Conservation (phyloP, 1,140 invertebrate species). For the Drosophila carrolli region DNA sequence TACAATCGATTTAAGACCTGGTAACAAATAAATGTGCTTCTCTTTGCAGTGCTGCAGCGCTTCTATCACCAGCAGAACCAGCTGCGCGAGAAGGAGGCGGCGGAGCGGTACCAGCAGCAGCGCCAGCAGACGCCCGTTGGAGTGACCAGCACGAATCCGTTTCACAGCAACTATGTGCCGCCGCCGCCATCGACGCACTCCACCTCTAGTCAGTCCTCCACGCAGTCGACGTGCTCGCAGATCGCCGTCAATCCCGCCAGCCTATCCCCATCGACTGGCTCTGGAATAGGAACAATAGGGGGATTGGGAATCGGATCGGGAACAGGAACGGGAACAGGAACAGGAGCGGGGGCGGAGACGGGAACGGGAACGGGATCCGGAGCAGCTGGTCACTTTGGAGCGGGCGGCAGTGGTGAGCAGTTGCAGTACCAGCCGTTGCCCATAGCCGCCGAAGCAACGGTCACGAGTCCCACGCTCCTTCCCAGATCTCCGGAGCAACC, state of each 20-base stretch:
- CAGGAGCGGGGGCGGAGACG: background rate
- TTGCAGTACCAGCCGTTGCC: slow-evolving; percentile 77
- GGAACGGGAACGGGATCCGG: background rate
- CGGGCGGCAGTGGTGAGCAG: slow-evolving; percentile 36
- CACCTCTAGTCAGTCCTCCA: slow-evolving; percentile 83
- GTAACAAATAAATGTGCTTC: background rate
- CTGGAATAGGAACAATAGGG: background rate
- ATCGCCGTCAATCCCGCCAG: slow-evolving; percentile 42
- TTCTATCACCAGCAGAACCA: slow-evolving; percentile 85
- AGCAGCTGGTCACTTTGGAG: slow-evolving; percentile 63
- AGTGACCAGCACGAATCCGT: slow-evolving; percentile 69
- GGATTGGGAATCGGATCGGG: background rate
- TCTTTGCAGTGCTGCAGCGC: slow-evolving; percentile 81
- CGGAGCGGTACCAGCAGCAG: slow-evolving; percentile 63
- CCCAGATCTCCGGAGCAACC: slow-evolving; percentile 25
- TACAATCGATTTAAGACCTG: background rate
- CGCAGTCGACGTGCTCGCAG: slow-evolving; percentile 79
- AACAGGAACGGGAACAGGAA: background rate
- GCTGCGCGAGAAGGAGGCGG: slow-evolving; percentile 76
- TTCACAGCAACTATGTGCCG: slow-evolving; percentile 76
- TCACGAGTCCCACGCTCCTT: slow-evolving; percentile 24
- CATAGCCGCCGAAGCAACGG: slow-evolving; percentile 34
- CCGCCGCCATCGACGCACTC: slow-evolving; percentile 73
- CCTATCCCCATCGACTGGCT: slow-evolving; percentile 13
- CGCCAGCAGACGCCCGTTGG: slow-evolving; percentile 15